Conservation (phyloP, 2,888 invertebrate species). For the Tribolium freemani region DNA sequence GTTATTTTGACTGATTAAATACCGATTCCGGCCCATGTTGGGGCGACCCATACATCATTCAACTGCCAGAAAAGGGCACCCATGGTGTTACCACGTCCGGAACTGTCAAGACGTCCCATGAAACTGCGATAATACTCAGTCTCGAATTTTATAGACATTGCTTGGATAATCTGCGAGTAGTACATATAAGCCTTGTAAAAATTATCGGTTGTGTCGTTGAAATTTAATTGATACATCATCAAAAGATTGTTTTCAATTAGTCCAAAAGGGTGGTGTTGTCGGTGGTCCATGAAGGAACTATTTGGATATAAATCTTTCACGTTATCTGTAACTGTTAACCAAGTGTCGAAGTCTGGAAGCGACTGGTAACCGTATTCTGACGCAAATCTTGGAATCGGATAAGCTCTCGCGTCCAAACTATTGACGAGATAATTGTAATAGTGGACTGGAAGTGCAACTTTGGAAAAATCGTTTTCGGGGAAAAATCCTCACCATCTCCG, state of each 20-base stretch:
- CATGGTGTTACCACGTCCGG: slow-evolving; percentile 86
- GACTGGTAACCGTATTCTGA: slow-evolving; percentile 98
- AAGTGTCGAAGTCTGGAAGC: slow-evolving; percentile 80
- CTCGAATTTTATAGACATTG: slow-evolving; percentile 87
- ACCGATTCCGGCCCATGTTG: slow-evolving; percentile 95
- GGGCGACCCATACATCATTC: slow-evolving; percentile 98
- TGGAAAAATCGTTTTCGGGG: not conserved
- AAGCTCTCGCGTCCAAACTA: slow-evolving; percentile 84
- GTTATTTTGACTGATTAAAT: slow-evolving; percentile 8
- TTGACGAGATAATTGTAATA: slow-evolving; percentile 89
- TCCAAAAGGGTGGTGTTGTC: slow-evolving; percentile 90
- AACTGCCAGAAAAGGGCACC: slow-evolving; percentile 99
- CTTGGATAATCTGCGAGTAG: slow-evolving; percentile 92
- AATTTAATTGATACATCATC: slow-evolving; percentile 75
- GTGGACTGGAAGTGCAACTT: slow-evolving; percentile 75
- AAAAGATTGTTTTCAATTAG: slow-evolving; percentile 75
- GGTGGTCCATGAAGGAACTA: slow-evolving; percentile 78
- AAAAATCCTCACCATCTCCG: slow-evolving; percentile 81
- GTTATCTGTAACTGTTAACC: slow-evolving; percentile 73
- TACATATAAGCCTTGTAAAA: slow-evolving; percentile 82
- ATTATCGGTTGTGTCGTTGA: slow-evolving; percentile 70
- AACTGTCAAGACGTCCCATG: slow-evolving; percentile 64
- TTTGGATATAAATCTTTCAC: slow-evolving; percentile 69
- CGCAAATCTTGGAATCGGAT: slow-evolving; percentile 87
- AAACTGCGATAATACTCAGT: slow-evolving; percentile 80